Evolutionary conservation across 2,113 vertebrate species (phyloP).

Genomic region (Serilophus lunatus): DNA sequence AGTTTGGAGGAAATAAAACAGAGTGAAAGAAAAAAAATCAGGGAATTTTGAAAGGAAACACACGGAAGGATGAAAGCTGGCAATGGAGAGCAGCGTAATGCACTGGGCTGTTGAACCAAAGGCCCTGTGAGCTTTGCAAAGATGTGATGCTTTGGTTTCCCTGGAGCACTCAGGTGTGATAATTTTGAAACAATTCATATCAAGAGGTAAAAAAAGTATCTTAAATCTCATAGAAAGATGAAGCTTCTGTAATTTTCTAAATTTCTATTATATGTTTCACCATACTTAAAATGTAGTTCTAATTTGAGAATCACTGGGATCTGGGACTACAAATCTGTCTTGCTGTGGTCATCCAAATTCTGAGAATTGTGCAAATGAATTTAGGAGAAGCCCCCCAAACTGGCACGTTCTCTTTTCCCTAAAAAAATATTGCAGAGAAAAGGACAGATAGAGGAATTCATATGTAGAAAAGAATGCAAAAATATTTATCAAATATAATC

Average conservation of each 20-base stretch:
- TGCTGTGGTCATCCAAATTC: background rate
- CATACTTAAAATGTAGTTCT: background rate
- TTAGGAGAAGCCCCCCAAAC: background rate
- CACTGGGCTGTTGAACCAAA: background rate
- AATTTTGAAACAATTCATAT: background rate
- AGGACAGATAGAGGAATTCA: background rate
- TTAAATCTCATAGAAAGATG: background rate
- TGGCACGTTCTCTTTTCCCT: fast-evolving
- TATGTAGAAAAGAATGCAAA: background rate
- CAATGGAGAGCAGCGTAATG: background rate
- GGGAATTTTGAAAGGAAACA: background rate
- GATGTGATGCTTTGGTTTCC: background rate
- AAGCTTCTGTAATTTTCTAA: background rate
- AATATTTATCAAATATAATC: background rate
- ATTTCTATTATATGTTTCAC: background rate
- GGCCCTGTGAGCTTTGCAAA: background rate
- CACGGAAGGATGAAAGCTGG: background rate
- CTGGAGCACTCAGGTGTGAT: background rate
- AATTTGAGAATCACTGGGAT: background rate
- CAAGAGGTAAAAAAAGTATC: fast-evolving
- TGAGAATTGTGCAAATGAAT: background rate
- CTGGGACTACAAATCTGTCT: background rate
- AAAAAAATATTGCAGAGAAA: background rate
- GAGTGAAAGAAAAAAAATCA: background rate
- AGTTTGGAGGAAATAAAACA: background rate